A percentile compares a stretch with the other conserved stretches of the same genome.
Evolutionary conservation across 2,797 vertebrate genomes (phyloP).

Genomic region (Smutsia gigantea): DNA sequence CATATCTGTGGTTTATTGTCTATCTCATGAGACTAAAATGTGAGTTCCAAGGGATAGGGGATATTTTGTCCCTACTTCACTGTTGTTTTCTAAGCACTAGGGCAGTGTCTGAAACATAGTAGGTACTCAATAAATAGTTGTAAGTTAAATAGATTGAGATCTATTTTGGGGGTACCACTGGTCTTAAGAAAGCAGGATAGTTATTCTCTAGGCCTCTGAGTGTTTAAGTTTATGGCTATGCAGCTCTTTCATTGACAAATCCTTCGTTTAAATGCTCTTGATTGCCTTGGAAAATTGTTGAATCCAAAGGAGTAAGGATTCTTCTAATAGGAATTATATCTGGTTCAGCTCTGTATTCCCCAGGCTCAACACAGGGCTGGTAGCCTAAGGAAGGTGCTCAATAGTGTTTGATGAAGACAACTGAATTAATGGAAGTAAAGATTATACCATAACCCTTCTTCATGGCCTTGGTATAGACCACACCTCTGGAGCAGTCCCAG

Average conservation of each 20-base stretch:
- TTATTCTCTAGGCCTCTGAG: not conserved
- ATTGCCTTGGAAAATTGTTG: not conserved
- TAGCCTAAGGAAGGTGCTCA: not conserved
- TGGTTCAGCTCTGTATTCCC: not conserved
- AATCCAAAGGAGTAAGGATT: not conserved
- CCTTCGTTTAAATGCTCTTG: not conserved
- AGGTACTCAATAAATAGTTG: not conserved
- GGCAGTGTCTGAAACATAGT: not conserved
- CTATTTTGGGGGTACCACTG: not conserved
- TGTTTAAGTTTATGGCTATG: not conserved
- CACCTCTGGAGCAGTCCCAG: not conserved
- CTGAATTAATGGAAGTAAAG: not conserved
- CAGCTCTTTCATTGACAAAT: not conserved
- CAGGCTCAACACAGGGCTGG: not conserved
- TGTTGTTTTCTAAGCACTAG: not conserved
- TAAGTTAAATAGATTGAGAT: not conserved
- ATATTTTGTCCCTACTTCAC: not conserved
- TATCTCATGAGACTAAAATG: not conserved
- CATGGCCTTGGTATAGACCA: not conserved
- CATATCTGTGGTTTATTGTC: not conserved
- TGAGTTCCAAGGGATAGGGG: not conserved
- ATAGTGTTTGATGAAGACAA: not conserved
- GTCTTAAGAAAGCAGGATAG: not conserved
- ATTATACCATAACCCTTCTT: not conserved
- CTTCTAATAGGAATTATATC: not conserved